Conservation (phyloP, 2,888 invertebrate species). For the Eremobia ochroleuca region DNA sequence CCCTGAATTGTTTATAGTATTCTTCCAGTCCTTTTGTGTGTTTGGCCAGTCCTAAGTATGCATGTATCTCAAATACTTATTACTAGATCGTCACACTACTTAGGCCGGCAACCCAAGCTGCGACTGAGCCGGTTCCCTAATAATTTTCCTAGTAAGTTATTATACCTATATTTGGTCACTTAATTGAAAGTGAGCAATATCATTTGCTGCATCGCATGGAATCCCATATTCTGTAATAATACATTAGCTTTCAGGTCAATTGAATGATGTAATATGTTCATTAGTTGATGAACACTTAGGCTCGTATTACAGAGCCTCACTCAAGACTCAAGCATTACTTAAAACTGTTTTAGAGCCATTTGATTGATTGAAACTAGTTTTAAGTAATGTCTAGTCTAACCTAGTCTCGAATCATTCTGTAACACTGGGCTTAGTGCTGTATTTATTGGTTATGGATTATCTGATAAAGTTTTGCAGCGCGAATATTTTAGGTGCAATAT, state of each 20-base stretch:
- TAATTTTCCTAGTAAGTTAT: neutral
- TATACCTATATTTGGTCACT: neutral
- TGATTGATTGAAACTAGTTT: too few species aligned
- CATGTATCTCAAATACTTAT: too few species aligned
- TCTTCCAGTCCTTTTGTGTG: too few species aligned
- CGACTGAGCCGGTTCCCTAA: neutral
- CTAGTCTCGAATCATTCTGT: too few species aligned
- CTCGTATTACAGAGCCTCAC: too few species aligned
- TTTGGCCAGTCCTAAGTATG: too few species aligned
- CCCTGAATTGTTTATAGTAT: too few species aligned
- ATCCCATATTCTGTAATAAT: neutral
- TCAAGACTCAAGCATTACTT: too few species aligned
- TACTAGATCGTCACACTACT: too few species aligned
- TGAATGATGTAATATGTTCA: slow-evolving; percentile 12
- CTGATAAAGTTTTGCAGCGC: neutral
- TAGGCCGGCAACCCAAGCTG: neutral
- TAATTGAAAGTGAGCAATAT: neutral
- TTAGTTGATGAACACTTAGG: slow-evolving; percentile 5
- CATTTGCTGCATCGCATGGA: too few species aligned
- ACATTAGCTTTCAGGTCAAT: slow-evolving; percentile 4
- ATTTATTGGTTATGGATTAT: slow-evolving; percentile 4
- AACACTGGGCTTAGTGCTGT: neutral
- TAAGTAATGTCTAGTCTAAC: too few species aligned
- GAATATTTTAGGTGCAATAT: neutral
- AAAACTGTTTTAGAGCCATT: too few species aligned